These are phyloP conservation scores for Zelleria hepariella DNA, from an alignment of 2,888 invertebrate genomes.

Conservation along the genomic window DNA sequence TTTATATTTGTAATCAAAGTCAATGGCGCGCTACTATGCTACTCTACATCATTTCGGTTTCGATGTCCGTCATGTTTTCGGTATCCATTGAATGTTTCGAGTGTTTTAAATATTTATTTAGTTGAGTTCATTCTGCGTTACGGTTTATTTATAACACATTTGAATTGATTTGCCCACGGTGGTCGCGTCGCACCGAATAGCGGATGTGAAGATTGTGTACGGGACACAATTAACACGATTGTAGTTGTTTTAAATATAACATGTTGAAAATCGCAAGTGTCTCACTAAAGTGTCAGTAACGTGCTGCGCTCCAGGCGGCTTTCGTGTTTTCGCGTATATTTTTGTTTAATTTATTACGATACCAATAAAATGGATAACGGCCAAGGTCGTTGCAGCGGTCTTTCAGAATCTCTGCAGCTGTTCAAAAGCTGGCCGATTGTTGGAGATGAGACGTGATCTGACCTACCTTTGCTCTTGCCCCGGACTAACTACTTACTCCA, in stretches of 20 bases:
- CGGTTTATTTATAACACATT: not conserved
- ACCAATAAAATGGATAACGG: slow-evolving; percentile 27
- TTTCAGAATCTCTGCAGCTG: not conserved
- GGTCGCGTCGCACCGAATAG: not conserved
- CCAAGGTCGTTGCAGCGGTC: slow-evolving; percentile 37
- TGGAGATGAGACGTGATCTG: not conserved
- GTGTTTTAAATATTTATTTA: not conserved
- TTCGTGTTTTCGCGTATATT: not conserved
- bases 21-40: not conserved
- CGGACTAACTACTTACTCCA: not conserved
- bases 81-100: not conserved
- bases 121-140: not conserved
- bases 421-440: slow-evolving; percentile 1
- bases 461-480: not conserved
- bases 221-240: not conserved
- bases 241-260: not conserved
- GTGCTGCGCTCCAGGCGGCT: not conserved
- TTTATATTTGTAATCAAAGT: not conserved
- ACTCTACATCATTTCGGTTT: not conserved
- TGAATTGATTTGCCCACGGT: slow-evolving; percentile 3
- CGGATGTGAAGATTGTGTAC: not conserved
- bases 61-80: not conserved
- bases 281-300: not conserved
- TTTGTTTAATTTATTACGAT: not conserved
- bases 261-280: not conserved